Evolutionary conservation across 2,797 vertebrate genomes (phyloP).

Genomic region (Acridotheres tristis): DNA sequence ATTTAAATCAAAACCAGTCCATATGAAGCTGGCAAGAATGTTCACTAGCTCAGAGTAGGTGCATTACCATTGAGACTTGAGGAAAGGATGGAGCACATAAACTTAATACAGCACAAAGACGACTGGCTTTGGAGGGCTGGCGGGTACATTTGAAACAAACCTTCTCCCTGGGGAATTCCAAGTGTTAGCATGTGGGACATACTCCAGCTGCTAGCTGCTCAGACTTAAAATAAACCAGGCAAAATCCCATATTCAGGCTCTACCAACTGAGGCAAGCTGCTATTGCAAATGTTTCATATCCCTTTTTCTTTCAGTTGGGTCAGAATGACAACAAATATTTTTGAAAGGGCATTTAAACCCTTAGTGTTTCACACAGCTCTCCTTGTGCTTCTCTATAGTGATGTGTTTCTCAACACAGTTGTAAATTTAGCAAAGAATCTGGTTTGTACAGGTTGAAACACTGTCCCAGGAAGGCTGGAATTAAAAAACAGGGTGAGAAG

Average conservation of each 20-base stretch:
- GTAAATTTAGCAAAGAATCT: constrained; percentile 8
- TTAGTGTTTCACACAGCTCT: not conserved
- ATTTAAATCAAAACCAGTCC: constrained; percentile 33
- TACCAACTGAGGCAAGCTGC: not conserved
- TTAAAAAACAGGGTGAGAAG: not conserved
- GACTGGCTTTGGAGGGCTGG: not conserved
- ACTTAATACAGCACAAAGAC: not conserved
- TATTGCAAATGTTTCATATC: not conserved
- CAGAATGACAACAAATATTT: not conserved
- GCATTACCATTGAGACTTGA: not conserved
- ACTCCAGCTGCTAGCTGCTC: constrained; percentile 54
- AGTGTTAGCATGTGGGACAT: constrained; percentile 53
- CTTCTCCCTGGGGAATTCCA: constrained; percentile 44
- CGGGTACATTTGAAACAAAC: constrained; percentile 19
- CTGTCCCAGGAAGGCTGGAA: not conserved
- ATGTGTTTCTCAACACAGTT: not conserved
- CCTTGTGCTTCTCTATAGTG: not conserved
- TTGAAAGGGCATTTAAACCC: not conserved
- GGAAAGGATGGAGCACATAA: not conserved
- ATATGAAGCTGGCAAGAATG: not conserved
- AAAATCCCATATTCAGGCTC: constrained; percentile 10
- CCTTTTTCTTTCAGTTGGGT: not conserved
- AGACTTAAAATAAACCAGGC: constrained; percentile 63
- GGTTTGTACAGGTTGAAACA: not conserved
- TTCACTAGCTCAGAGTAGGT: not conserved